Percentiles rank a stretch among this genome's conserved stretches.
phyloP scores from a whole-genome alignment of 1,140 invertebrate genomes.

The Megalopta genalis region DNA sequence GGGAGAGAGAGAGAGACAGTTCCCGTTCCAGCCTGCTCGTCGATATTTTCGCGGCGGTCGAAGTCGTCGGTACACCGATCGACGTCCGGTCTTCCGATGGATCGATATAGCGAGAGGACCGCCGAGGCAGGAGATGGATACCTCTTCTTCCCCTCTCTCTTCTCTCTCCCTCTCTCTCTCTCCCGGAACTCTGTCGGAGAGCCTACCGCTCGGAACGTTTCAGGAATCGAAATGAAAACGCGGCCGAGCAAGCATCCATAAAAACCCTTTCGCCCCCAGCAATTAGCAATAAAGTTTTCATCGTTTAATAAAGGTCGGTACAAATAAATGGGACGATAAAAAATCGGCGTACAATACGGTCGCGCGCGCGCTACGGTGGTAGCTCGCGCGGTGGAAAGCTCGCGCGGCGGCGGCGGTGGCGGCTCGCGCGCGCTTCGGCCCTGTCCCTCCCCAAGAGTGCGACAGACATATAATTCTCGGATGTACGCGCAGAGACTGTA shows the following conservation, averaged over 20 bases:
- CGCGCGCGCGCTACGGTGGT: too few relatives aligned
- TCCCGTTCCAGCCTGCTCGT: neutral
- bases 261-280: conserved; percentile 74
- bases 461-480: conserved; percentile 56
- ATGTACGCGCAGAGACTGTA: conserved; percentile 55
- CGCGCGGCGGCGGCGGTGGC: neutral
- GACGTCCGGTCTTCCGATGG: neutral
- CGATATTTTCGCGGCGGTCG: neutral
- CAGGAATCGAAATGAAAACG: conserved; percentile 75
- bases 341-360: conserved; percentile 72
- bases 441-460: conserved; percentile 28
- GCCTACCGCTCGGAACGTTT: conserved; percentile 36
- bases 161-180: too few relatives aligned
- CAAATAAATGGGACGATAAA: conserved; percentile 77
- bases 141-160: too few relatives aligned
- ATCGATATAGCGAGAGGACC: neutral
- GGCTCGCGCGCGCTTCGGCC: conserved; percentile 6
- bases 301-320: conserved; percentile 78
- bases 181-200: neutral
- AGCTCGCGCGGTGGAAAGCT: too few relatives aligned
- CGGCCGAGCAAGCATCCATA: conserved; percentile 70
- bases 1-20: too few relatives aligned
- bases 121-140: neutral
- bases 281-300: conserved; percentile 79
- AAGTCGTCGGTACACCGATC: conserved; percentile 18